phyloP scores from a whole-genome alignment of 2,888 invertebrate species.

The Zygogramma bicolorata region DNA sequence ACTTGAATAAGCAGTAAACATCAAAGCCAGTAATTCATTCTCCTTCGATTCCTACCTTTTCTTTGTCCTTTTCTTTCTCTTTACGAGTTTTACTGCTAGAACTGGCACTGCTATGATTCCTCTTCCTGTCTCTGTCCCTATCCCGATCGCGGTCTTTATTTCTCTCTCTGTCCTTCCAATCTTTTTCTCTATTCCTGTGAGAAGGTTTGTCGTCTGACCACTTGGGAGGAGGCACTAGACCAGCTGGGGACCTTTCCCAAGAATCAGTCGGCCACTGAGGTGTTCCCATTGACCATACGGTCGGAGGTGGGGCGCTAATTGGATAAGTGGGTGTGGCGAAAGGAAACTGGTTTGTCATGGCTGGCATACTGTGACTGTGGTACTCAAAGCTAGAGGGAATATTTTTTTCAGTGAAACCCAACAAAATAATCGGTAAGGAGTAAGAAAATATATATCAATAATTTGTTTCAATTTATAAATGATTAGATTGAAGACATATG shows the following conservation, averaged over 20 bases:
- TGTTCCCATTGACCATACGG: slow-evolving; percentile 49
- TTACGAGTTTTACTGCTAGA: slow-evolving; percentile 58
- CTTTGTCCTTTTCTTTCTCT: slow-evolving; percentile 52
- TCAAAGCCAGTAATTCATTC: too few relatives aligned
- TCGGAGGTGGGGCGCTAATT: slow-evolving; percentile 40
- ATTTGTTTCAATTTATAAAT: slow-evolving; percentile 3
- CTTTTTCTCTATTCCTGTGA: slow-evolving; percentile 42
- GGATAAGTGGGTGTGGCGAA: slow-evolving; percentile 56
- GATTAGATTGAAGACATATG: not conserved
- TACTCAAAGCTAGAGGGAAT: slow-evolving; percentile 61
- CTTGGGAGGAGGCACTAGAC: slow-evolving; percentile 42
- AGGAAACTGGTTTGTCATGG: slow-evolving; percentile 54
- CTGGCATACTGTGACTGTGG: slow-evolving; percentile 47
- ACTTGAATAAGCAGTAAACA: too few relatives aligned
- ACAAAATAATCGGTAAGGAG: not conserved
- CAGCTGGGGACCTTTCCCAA: slow-evolving; percentile 49
- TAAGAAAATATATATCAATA: too few relatives aligned
- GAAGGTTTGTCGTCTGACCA: slow-evolving; percentile 41
- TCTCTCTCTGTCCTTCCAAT: slow-evolving; percentile 33
- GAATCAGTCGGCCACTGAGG: slow-evolving; percentile 48
- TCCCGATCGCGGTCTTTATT: slow-evolving; percentile 41
- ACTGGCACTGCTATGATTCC: slow-evolving; percentile 60
- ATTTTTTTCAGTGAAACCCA: slow-evolving; percentile 6
- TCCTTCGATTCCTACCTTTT: slow-evolving; percentile 42
- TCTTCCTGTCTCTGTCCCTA: slow-evolving; percentile 62